Evolutionary conservation across 1,140 invertebrate species (phyloP), one percentile per base, ranked within the genome.

Genomic region (Drosophila rhopaloa): DNA sequence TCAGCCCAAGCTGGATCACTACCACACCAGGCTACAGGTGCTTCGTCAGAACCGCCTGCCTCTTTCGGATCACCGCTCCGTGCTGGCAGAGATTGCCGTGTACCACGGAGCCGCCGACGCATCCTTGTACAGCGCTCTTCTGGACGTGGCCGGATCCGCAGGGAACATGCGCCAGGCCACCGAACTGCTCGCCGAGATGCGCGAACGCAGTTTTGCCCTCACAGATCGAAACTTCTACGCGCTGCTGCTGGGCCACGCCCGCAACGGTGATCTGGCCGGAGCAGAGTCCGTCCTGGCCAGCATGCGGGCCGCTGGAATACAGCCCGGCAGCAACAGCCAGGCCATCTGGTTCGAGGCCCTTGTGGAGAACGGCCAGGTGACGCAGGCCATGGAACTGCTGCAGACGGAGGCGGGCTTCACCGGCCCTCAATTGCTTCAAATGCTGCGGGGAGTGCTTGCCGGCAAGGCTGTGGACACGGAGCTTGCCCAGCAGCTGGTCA

Each of bases 151-250:
- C 40, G 94, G 93, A 63, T 90, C 93, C 46, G 73, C 80, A 10
- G 94, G 94, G 2, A 93, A 94, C 67, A 93, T 94, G 60, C 90
- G 93, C 4, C 92, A 93, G 46, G 92, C 92, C 24, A 85, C 79
- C 8, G 92, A 93, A 50, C 79, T 95, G 51, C 79, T 95, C 1
- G 84, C 93, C 16, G 86, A 91, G 47, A 95, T 95, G 94, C 94
- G 94, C 47, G 76, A 82, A 13, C 83, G 90, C 16, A 75, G 83
- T 13, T 80, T 94, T 35, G 71, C 93, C 1, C 78, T 94, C 0
- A 93, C 93, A 66, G 93, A 94, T 73, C 77, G 78, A 16, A 92
- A 94, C 29, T 94, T 95, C 66, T 93, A 93, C 76, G 78, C 93
- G 24, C 89, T 95, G 29, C 92, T 95, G 0, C 72, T 93, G 46